Conservation (phyloP, 35 echinoderm and acorn worm species). For the Strongylocentrotus purpuratus region DNA sequence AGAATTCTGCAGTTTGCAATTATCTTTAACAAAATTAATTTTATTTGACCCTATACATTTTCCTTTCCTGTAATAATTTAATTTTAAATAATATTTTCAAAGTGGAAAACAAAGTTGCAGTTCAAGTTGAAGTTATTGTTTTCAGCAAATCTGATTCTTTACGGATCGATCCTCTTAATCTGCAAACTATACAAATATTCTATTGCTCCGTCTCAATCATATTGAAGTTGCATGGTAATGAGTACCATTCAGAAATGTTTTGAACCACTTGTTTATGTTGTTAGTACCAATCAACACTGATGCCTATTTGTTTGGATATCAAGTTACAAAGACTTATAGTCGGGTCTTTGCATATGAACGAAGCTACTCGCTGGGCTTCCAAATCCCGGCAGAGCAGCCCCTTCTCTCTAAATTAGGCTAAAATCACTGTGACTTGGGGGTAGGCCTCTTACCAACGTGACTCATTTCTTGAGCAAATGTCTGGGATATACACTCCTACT, state of each 20-base stretch:
- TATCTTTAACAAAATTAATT: too few species aligned
- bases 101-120: too few species aligned
- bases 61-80: too few species aligned
- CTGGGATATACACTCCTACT: background rate
- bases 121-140: too few species aligned
- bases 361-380: background rate
- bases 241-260: background rate
- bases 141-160: too few species aligned
- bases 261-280: background rate
- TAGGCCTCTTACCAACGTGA: background rate
- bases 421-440: constrained; percentile 33
- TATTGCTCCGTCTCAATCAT: background rate
- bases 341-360: background rate
- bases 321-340: background rate
- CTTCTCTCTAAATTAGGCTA: constrained; percentile 18
- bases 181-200: background rate
- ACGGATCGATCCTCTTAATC: background rate
- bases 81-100: too few species aligned
- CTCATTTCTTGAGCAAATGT: constrained; percentile 24
- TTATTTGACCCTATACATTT: too few species aligned
- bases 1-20: background rate
- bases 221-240: background rate
- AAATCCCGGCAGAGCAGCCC: background rate
- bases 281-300: background rate
- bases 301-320: background rate